phyloP scores from a whole-genome alignment of 2,888 invertebrate genomes.

The Hololepta plana region DNA sequence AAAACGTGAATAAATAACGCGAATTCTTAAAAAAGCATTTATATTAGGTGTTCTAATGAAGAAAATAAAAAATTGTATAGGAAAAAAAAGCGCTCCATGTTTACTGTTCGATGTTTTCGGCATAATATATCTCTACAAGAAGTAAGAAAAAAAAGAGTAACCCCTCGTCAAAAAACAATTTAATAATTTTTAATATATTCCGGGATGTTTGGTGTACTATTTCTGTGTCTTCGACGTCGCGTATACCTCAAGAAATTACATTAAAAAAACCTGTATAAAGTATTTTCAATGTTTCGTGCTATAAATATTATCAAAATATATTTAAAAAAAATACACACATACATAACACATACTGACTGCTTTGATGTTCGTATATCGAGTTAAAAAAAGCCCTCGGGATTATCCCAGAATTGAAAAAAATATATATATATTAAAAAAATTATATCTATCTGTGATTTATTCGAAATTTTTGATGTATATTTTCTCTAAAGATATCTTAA shows the following conservation, averaged over 20 bases:
- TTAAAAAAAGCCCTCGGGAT: constrained; percentile 16
- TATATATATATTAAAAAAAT: constrained; percentile 19
- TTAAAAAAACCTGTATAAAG: no score
- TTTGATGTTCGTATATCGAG: constrained; percentile 27
- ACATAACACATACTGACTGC: constrained; percentile 19
- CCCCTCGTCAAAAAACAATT: no score
- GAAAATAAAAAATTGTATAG: no score
- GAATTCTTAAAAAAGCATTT: no score
- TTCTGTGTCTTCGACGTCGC: constrained; percentile 32
- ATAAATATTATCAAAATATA: constrained; percentile 17
- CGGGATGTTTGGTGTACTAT: no score
- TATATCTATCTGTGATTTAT: constrained; percentile 39
- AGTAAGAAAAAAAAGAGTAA: no score
- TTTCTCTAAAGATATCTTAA: constrained; percentile 38
- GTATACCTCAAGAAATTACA: constrained; percentile 31
- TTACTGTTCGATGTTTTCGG: constrained; percentile 17
- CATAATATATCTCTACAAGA: no score
- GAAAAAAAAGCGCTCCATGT: constrained; percentile 16
- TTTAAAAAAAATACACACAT: constrained; percentile 6
- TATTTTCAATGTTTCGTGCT: no score
- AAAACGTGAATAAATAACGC: no score
- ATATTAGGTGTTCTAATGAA: no score
- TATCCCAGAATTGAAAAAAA: constrained; percentile 21
- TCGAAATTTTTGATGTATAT: constrained; percentile 41
- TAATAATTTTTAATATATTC: no score